These are phyloP conservation scores for Ormyrus nitidulus DNA, from an alignment of 2,888 invertebrate species.

Conservation along the genomic window DNA sequence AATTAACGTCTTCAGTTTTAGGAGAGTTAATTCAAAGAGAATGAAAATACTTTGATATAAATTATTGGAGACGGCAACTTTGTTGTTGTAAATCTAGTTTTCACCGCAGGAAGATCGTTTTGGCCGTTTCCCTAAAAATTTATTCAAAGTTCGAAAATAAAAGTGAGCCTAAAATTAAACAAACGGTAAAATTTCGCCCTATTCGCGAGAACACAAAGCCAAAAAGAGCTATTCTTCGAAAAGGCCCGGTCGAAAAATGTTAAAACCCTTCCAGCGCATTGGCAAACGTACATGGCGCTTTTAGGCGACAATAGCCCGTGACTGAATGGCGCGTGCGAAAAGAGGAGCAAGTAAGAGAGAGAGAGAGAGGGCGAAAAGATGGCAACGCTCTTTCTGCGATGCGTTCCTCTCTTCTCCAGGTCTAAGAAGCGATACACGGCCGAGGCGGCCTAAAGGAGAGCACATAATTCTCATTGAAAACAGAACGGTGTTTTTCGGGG, in stretches of 20 bases:
- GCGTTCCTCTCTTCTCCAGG: conserved; percentile 2
- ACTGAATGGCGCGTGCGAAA: conserved; percentile 42
- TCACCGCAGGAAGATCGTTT: no score
- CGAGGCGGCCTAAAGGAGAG: conserved; percentile 24
- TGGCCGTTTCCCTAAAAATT: no score
- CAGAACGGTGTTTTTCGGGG: conserved; percentile 43
- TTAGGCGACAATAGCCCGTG: conserved; percentile 24
- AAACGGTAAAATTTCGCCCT: neutral
- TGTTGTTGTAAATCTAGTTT: no score
- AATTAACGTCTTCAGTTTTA: no score
- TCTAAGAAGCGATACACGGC: conserved; percentile 19
- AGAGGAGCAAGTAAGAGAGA: conserved; percentile 17
- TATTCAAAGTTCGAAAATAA: no score
- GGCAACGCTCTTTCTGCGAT: conserved; percentile 41
- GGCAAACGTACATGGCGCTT: conserved; percentile 23
- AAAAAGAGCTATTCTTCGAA: conserved; percentile 20
- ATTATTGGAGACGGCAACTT: no score
- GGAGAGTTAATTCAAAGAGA: no score
- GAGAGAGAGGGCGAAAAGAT: conserved; percentile 32
- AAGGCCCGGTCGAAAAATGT: conserved; percentile 32
- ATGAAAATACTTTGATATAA: no score
- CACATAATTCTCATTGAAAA: conserved; percentile 47
- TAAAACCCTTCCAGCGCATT: conserved; percentile 10
- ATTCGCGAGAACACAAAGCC: neutral
- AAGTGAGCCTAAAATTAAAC: no score